Evolutionary conservation across 2,113 vertebrate species (phyloP), one percentile per base, ranked within the genome.

Genomic region (Cervus canadensis): DNA sequence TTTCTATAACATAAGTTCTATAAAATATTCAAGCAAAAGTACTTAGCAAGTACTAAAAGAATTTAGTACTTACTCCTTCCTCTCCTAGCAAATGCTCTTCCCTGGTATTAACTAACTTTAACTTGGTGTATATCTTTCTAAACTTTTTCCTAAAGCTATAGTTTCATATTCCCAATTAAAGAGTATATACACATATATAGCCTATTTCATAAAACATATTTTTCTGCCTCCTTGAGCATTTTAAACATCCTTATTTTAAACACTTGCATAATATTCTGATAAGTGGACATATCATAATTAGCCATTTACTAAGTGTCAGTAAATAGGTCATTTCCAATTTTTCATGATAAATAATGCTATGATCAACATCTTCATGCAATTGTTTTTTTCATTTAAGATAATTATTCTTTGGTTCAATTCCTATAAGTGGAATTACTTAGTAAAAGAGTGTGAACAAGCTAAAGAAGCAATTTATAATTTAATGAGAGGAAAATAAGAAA

Each of bases 401-500:
- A 97, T 94, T 97, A 50, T 95, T 93, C 23, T 91, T 98, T 94
- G 81, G 50, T 91, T 94, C 57, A 89, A 89, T 91, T 96, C n/a
- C 78, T 59, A 83, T 86, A 94, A 94, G 82, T 93, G 50, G 33
- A 95, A 95, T 96, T 96, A 97, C 67, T 92, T 52, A 78, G 43
- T 67, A 36, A 92, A 94, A 94, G 48, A 45, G 40, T 30, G 82
- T 89, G 15, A 96, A 59, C 33, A 95, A 94, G 50, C 43, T 88
- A 89, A 95, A 89, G 62, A 92, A 97, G 45, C 25, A 97, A 91
- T 97, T 97, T 97, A 92, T 36, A 94, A 82, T 56, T 97, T 97
- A 97, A 94, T 94, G 85, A 95, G 87, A 98, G 36, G 36, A 95
- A 97, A 96, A 97, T 92, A 94, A 90, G 36, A 91, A 97, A 97